These are phyloP conservation scores for Cydia splendana DNA, from an alignment of 1,140 invertebrate genomes.

Conservation along the genomic window DNA sequence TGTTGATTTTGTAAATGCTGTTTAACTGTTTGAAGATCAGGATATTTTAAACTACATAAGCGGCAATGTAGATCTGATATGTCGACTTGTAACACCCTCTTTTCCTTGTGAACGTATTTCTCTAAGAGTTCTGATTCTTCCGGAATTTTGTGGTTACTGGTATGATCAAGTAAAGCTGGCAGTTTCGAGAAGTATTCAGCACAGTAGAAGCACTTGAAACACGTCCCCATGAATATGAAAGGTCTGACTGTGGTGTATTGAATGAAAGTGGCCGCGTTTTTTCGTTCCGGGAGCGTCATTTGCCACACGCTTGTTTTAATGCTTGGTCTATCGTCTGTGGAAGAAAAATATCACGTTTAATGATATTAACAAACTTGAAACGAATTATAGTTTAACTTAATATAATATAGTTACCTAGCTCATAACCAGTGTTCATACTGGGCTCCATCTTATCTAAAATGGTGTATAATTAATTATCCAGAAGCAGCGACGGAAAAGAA, in stretches of 20 bases:
- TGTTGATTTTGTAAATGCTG: not conserved
- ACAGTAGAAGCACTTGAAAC: constrained; percentile 30
- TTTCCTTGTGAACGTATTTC: constrained; percentile 26
- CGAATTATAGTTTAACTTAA: not conserved
- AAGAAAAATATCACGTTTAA: constrained; percentile 35
- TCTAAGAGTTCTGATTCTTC: constrained; percentile 13
- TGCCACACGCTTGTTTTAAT: constrained; percentile 42
- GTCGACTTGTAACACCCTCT: constrained; percentile 15
- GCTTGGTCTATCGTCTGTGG: constrained; percentile 38
- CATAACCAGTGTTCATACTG: not conserved
- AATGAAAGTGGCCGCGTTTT: constrained; percentile 52
- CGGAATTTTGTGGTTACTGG: constrained; percentile 1
- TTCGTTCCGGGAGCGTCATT: constrained; percentile 47
- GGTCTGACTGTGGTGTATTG: constrained; percentile 49
- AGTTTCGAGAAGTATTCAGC: constrained; percentile 22
- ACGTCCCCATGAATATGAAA: constrained; percentile 27
- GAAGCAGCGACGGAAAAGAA: not conserved
- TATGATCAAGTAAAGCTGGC: not conserved
- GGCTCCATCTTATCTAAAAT: not conserved
- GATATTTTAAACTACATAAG: not conserved
- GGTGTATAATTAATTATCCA: not conserved
- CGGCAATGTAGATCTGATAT: constrained; percentile 5
- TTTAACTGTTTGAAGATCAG: constrained; percentile 14
- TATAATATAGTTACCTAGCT: not conserved
- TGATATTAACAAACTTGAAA: not conserved